These are phyloP conservation scores for Geotrypetes seraphini DNA, from an alignment of 2,797 vertebrate species.

Conservation along the genomic window DNA sequence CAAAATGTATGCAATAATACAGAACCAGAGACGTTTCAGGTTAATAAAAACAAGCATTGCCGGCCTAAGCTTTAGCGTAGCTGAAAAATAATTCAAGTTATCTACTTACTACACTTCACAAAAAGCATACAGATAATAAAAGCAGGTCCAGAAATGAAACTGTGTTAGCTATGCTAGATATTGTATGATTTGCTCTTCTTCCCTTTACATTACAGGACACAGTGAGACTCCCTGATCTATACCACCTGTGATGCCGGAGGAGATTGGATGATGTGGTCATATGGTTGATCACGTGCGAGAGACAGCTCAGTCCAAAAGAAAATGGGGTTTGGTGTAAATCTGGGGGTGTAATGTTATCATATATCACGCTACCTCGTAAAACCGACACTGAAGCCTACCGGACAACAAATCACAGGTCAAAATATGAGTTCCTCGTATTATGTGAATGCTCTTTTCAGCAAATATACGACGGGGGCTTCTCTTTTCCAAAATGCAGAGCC, in stretches of 20 bases:
- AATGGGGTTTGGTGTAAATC: conserved; percentile 96
- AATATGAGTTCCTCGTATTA: conserved; percentile 94
- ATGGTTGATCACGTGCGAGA: conserved; percentile 74
- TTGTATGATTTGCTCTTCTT: conserved; percentile 24
- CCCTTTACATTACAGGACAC: conserved; percentile 36
- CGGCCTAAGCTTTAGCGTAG: too few species aligned
- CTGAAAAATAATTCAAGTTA: too few species aligned
- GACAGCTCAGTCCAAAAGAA: conserved; percentile 77
- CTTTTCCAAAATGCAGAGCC: conserved; percentile 76
- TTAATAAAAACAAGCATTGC: too few species aligned
- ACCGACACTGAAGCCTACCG: conserved; percentile 90
- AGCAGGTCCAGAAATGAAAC: too few species aligned
- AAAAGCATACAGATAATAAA: too few species aligned
- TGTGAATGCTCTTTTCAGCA: conserved; percentile 87
- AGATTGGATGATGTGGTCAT: conserved; percentile 73
- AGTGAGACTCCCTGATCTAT: conserved; percentile 38
- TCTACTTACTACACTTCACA: too few species aligned
- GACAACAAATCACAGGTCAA: conserved; percentile 93
- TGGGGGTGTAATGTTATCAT: conserved; percentile 93
- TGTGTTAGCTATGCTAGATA: too few species aligned
- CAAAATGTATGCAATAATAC: too few species aligned
- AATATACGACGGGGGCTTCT: conserved; percentile 76
- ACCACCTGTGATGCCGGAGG: conserved; percentile 58
- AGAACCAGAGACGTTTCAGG: too few species aligned
- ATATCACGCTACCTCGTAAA: conserved; percentile 97